phyloP scores from a whole-genome alignment of 1,140 invertebrate species.

The Achroia grisella region DNA sequence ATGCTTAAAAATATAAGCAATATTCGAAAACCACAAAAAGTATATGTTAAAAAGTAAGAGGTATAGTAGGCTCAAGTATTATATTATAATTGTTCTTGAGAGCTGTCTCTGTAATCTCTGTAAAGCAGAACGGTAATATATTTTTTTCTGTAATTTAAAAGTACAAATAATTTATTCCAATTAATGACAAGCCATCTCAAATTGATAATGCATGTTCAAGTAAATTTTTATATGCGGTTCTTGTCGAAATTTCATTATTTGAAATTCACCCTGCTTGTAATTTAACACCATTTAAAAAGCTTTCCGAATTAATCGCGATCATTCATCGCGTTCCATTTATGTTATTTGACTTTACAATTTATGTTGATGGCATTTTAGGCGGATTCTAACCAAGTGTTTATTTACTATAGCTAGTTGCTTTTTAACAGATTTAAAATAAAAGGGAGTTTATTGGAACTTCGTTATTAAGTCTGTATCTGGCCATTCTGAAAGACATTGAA shows the following conservation, averaged over 20 bases:
- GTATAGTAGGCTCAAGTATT: too few species aligned
- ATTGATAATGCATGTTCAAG: too few species aligned
- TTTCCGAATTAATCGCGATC: conserved; percentile 9
- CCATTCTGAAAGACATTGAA: too few species aligned
- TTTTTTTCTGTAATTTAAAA: background rate
- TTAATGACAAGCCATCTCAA: background rate
- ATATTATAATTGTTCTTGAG: background rate
- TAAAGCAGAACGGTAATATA: background rate
- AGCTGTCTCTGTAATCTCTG: background rate
- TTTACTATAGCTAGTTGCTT: too few species aligned
- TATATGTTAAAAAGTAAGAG: too few species aligned
- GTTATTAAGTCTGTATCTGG: too few species aligned
- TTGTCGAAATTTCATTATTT: conserved; percentile 4
- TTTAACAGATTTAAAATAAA: too few species aligned
- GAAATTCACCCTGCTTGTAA: conserved; percentile 13
- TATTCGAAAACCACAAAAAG: too few species aligned
- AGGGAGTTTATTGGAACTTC: too few species aligned
- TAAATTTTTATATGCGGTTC: background rate
- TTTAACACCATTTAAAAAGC: conserved; percentile 10
- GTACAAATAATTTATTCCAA: background rate
- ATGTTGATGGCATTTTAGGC: background rate
- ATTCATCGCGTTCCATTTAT: background rate
- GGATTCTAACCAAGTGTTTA: background rate
- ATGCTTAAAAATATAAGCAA: too few species aligned
- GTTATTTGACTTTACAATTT: background rate